Base-by-base conservation (phyloP, 2,113 vertebrate genomes). In the Physeter macrocephalus region DNA sequence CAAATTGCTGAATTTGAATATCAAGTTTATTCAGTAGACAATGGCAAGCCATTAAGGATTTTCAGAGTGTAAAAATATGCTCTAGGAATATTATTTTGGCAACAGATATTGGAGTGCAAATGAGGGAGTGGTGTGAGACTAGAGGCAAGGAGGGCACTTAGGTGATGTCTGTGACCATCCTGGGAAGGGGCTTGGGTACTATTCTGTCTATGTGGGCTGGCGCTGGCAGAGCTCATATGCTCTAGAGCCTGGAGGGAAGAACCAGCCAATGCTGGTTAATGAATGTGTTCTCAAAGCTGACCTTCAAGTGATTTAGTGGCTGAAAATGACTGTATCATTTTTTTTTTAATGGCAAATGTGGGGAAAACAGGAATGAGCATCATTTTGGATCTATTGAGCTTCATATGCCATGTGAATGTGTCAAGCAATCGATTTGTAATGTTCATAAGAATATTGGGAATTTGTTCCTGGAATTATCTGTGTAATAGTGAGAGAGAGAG, bases 161-260 rank as follows among this genome's bases (percentile, higher is more conserved):
- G 23, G 31, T 64, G 46, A n/a, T 0, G 0, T 41, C 57, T 31
- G 31, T 43, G 39, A 27, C 91, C 83, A 21, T 10, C 27, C 18
- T 3, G 4, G 20, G 49, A 59, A 43, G 59, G 36, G 49, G 0
- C n/a, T 1, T 0, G 6, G n/a, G 23, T 31, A 12, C 36, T 3
- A 0, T 20, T 43, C n/a, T 87, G 29, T 46, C 2, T 8, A 3
- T 1, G 4, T 14, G 29, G 46, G 11, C 61, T 66, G 5, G 52
- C 8, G 34, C 18, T 15, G 8, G 39, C 59, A 29, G 67, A 61
- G 9, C 2, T 23, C 36, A 11, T 6, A 10, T 18, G 13, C n/a
- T n/a, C 0, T 23, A 7, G 52, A 54, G 25, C 15, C 74, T 66
- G 27, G 7, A 74, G 31, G 6, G 41, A 21, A 69, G 52, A 62